These are phyloP conservation scores for Ruditapes philippinarum DNA, from an alignment of 1,140 invertebrate species.

Conservation along the genomic window DNA sequence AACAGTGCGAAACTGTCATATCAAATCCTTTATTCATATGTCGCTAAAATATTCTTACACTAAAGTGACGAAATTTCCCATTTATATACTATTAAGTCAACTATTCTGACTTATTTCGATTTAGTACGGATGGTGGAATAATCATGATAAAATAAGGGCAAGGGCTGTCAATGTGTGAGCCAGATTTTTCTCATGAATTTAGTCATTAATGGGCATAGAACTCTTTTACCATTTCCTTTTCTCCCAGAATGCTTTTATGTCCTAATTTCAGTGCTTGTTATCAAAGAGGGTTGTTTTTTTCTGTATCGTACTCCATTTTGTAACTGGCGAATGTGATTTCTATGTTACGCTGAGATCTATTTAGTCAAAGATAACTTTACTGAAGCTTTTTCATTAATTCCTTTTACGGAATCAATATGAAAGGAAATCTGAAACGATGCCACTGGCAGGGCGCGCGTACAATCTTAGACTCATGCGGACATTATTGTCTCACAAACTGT, in stretches of 20 bases:
- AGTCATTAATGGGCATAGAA: neutral
- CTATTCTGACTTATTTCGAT: too few relatives aligned
- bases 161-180: neutral
- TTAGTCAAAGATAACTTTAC: slow-evolving; percentile 19
- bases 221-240: neutral
- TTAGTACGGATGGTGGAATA: neutral
- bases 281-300: too few relatives aligned
- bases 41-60: too few relatives aligned
- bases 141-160: neutral
- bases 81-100: too few relatives aligned
- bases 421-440: neutral
- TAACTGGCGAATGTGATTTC: too few relatives aligned
- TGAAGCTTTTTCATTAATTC: neutral
- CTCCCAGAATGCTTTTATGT: slow-evolving; percentile 8
- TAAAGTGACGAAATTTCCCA: too few relatives aligned
- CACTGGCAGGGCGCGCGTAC: neutral
- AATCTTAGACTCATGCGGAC: slow-evolving; percentile 8
- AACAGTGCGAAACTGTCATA: too few relatives aligned
- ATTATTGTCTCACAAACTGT: slow-evolving; percentile 29
- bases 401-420: neutral
- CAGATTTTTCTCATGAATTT: slow-evolving; percentile 1
- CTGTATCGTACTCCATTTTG: too few relatives aligned
- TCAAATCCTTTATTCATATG: too few relatives aligned
- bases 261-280: neutral
- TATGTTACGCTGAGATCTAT: too few relatives aligned